Percentiles rank a stretch among this genome's conserved stretches.
Conservation (phyloP, 2,113 vertebrate genomes). For the Mobula hypostoma region DNA sequence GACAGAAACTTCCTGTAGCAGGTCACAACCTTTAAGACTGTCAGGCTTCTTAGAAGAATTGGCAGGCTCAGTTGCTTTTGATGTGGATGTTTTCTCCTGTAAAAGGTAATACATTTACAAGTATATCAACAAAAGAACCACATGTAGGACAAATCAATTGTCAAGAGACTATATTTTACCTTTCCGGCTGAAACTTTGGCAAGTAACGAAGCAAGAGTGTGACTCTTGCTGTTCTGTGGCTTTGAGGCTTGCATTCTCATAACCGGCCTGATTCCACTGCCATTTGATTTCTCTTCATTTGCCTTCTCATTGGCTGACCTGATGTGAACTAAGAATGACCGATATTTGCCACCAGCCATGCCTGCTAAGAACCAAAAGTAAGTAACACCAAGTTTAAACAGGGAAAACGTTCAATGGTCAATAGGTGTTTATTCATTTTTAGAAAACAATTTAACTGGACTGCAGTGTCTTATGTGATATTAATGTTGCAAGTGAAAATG, state of each 20-base stretch:
- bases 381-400: not conserved
- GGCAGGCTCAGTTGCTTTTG: constrained; percentile 68
- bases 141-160: not conserved
- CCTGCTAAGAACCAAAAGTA: constrained; percentile 55
- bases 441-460: not conserved
- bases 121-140: not conserved
- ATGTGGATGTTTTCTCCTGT: constrained; percentile 79
- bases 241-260: constrained; percentile 85
- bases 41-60: constrained; percentile 80
- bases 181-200: constrained; percentile 92
- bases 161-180: constrained; percentile 55
- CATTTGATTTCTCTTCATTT: constrained; percentile 71
- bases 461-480: not conserved
- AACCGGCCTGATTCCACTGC: constrained; percentile 69
- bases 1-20: constrained; percentile 92
- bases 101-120: constrained; percentile 29
- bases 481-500: not conserved
- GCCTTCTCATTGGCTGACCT: constrained; percentile 86
- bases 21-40: constrained; percentile 85
- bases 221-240: constrained; percentile 77
- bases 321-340: constrained; percentile 95
- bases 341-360: constrained; percentile 96
- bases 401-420: not conserved
- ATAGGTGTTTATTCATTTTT: not conserved
- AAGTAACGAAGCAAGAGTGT: constrained; percentile 86